Conservation (phyloP, 2,797 vertebrate genomes). For the Lepidocolaptes lacrymiger region DNA sequence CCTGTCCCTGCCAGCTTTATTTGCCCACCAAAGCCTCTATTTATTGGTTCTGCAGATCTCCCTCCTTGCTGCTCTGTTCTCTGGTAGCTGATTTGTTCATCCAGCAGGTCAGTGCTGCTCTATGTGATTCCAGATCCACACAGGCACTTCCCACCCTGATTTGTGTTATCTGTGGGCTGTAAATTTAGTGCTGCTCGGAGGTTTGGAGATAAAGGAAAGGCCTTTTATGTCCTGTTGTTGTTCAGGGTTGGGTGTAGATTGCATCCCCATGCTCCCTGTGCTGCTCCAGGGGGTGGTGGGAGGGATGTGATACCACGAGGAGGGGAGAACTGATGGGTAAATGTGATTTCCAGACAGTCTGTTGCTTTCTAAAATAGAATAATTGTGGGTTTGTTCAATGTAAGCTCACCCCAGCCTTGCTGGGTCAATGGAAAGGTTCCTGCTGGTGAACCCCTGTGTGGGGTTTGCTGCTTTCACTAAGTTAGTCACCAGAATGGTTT, state of each 20-base stretch:
- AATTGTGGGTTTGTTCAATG: neutral
- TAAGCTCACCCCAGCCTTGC: neutral
- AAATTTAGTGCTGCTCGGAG: neutral
- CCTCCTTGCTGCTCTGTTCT: neutral
- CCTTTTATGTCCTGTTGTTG: neutral
- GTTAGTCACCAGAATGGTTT: neutral
- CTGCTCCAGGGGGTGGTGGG: neutral
- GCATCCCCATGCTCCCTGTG: fast-evolving
- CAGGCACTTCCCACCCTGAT: neutral
- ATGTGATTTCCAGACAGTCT: neutral
- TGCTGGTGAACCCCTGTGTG: neutral
- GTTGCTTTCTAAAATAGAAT: neutral
- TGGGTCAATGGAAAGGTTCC: neutral
- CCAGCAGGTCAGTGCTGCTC: neutral
- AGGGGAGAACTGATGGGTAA: neutral
- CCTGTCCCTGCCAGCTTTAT: neutral
- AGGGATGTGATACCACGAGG: neutral
- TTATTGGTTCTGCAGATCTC: neutral
- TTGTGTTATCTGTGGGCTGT: neutral
- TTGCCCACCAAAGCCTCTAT: neutral
- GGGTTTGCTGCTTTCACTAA: neutral
- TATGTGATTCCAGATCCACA: neutral
- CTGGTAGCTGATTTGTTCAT: neutral
- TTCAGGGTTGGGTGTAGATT: neutral
- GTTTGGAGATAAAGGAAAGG: neutral